Base-by-base conservation (phyloP, 1,140 invertebrate species). In the Achatina immaculata region DNA sequence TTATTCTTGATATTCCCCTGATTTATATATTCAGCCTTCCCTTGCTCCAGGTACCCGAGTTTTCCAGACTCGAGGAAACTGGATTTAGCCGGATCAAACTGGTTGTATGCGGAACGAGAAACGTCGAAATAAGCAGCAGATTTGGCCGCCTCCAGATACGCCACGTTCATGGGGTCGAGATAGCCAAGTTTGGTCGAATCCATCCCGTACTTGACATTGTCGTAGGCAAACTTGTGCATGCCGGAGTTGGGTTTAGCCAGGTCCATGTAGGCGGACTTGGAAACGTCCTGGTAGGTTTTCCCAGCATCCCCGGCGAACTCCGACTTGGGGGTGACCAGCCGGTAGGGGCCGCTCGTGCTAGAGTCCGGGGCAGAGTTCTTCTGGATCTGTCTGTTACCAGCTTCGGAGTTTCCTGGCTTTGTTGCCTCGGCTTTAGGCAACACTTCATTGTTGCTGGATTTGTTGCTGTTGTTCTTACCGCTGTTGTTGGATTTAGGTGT, bases 401-500 rank as follows among this genome's bases (percentile, higher is more conserved):
- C n/a, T 1, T 77, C 74, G 24, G 34, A 6, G 43, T 48, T 40
- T 2, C 4, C 11, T 11, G 24, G 45, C 48, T 77, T 77, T 2
- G 72, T 21, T 0, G 45, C 1, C 14, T 77, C 55, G n/a, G 9
- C 31, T 65, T 58, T 77, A 19, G 62, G 14, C 43, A 24, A 16
- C n/a, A 40, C 3, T 40, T 77, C 43, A 36, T 19, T 77, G 48
- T 7, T 40, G 40, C 40, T 68, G 34, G 0, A 2, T 6, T 34
- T 78, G n/a, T 45, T 78, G 62, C 31, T 69, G 48, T 7, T 77
- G 74, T 34, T 77, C 6, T 51, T 51, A 16, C 14, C 4, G 42
- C 34, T 74, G 74, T 24, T 81, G 62, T 45, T 80, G 38, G 72
- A 65, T 43, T 83, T 83, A 11, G 81, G 43, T 11, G 62, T 36